Base-by-base conservation (phyloP, 2,797 vertebrate genomes). In the Hyperoplus immaculatus region DNA sequence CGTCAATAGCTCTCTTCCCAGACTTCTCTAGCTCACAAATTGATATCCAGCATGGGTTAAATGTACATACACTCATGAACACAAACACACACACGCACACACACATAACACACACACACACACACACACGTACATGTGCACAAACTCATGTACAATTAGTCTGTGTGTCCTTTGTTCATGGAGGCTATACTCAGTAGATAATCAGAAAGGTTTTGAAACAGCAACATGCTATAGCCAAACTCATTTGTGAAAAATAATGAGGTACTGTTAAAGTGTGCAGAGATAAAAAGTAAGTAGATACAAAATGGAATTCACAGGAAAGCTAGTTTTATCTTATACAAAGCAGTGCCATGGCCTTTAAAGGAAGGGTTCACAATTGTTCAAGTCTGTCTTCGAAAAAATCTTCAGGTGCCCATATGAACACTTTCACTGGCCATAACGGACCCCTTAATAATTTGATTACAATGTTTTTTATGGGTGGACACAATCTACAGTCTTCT, bases 21-120 rank as follows among this genome's bases (percentile, higher is more conserved):
- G 69, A 79, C 57, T 55, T 66, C 69, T 69, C 29, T 46, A 21
- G 65, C 54, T 47, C 60, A 53, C 70, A 72, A 59, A 87, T 79
- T 81, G 69, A 89, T 75, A 86, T 84, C 72, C 67, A 87, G 62
- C 61, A 15, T 50, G 16, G 54, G 60, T 50, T 72, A 82, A 83
- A 89, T 80, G 11, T 82, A 84, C 54, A 45, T 29, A 29, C 29
- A 29, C 29, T 29, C 29, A 29, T 29, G 29, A 29, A 11, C 8
- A 39, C 14, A n/a, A n/a, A 10, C 58, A 58, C 61, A n/a, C 41
- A 10, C 9, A 29, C 29, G 2, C 29, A 29, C 29, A 29, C 29
- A 29, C 3, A 29, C 55, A 21, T 21, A 21, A 21, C 55, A 2
- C 29, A 29, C 29, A 58, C 3, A 14, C 0, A 21, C 21, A 21